Conservation (phyloP, 2,113 vertebrate species). For the Bubo blakistoni region DNA sequence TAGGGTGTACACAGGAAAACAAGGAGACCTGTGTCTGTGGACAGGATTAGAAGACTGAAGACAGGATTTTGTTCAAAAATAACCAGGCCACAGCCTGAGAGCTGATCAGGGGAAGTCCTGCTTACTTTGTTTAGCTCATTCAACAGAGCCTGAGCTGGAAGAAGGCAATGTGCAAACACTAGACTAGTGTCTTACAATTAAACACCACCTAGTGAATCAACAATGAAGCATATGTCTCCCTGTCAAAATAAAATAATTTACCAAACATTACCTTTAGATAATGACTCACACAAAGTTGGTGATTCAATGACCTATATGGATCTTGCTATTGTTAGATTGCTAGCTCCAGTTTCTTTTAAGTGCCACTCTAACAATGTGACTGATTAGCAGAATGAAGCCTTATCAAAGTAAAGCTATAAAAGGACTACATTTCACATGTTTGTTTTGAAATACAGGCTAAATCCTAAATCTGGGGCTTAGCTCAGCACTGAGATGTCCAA, state of each 20-base stretch:
- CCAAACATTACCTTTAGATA: neutral
- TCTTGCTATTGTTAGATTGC: conserved; percentile 29
- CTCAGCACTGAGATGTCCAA: neutral
- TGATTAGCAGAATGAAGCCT: conserved; percentile 12
- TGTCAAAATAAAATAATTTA: neutral
- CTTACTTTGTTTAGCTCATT: neutral
- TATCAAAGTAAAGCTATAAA: conserved; percentile 32
- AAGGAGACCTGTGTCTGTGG: neutral
- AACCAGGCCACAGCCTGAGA: neutral
- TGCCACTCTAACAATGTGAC: conserved; percentile 17
- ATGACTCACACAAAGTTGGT: conserved; percentile 6
- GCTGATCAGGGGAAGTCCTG: neutral
- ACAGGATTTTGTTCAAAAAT: neutral
- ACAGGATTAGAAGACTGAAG: neutral
- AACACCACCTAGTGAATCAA: conserved; percentile 29
- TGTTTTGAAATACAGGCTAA: neutral
- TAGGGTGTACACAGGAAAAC: neutral
- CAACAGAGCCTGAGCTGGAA: neutral
- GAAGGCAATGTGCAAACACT: neutral
- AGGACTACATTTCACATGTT: neutral
- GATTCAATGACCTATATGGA: conserved; percentile 49
- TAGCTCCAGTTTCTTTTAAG: conserved; percentile 41
- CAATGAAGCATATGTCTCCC: conserved; percentile 4
- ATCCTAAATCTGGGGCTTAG: neutral
- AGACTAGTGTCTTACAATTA: neutral